A percentile compares a stretch with the other conserved stretches of the same genome.
phyloP scores from a whole-genome alignment of 2,113 vertebrate species.

The Gobio gobio region DNA sequence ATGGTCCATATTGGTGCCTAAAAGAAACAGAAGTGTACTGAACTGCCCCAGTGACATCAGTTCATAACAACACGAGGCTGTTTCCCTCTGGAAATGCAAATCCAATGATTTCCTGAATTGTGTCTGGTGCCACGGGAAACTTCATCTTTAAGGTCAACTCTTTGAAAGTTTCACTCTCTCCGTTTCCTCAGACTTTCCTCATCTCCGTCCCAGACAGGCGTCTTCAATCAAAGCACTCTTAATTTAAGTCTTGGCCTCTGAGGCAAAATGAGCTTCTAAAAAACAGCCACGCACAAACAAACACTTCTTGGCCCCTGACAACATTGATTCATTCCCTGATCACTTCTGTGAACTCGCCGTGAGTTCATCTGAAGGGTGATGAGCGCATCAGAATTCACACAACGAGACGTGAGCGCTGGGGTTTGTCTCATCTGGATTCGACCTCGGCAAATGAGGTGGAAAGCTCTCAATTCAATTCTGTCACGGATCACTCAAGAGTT shows the following conservation, averaged over 20 bases:
- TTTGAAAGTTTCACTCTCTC: background rate
- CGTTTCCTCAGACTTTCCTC: slow-evolving; percentile 9
- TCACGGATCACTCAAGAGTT: slow-evolving; percentile 46
- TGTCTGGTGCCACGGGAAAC: background rate
- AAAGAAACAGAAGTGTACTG: too few relatives aligned
- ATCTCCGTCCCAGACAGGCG: background rate
- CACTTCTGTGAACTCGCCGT: slow-evolving; percentile 15
- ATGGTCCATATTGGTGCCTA: too few relatives aligned
- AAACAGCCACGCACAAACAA: slow-evolving; percentile 31
- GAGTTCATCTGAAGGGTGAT: slow-evolving; percentile 47
- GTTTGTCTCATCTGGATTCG: slow-evolving; percentile 18
- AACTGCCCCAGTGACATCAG: too few relatives aligned
- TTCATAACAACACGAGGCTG: background rate
- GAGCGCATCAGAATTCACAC: slow-evolving; percentile 41
- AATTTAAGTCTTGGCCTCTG: slow-evolving; percentile 23
- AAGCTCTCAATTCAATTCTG: slow-evolving; percentile 42
- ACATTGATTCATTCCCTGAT: slow-evolving; percentile 39
- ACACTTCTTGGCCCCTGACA: slow-evolving; percentile 11
- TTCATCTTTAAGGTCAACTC: slow-evolving; percentile 10
- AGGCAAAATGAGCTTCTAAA: slow-evolving; percentile 25
- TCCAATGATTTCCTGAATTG: background rate
- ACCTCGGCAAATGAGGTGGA: slow-evolving; percentile 44
- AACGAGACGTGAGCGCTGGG: background rate
- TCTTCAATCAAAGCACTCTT: slow-evolving; percentile 41
- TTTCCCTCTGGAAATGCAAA: background rate